Evolutionary conservation across 2,888 invertebrate species (phyloP), one percentile per base, ranked within the genome.

Genomic region (Anticlea derivata): DNA sequence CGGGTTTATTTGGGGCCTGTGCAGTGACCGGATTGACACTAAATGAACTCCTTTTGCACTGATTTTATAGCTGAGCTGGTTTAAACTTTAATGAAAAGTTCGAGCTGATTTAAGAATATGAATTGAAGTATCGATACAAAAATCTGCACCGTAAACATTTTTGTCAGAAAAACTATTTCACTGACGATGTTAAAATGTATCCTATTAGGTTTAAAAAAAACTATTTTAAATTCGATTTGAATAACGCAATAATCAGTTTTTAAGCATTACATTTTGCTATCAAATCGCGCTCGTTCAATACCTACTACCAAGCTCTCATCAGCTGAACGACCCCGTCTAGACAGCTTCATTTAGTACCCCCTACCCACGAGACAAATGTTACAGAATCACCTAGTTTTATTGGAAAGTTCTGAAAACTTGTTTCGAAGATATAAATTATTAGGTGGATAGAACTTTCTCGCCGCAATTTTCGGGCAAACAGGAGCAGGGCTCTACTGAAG

Each of bases 11-110:
- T n/a, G n/a, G 49, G 54, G 60, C 62, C 53, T 59, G 69, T 65
- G 65, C 70, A 71, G 68, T 65, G 68, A 68, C 70, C 70, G 68
- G 59, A 66, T 71, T 68, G n/a, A n/a, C n/a, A n/a, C n/a, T 60
- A 65, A 70, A 61, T 50, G 53, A 58, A 54, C 46, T 57, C 47
- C 55, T 61, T 64, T 63, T 60, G 60, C 63, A 63, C 62, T 50
- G 57, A 68, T 63, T 68, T 65, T 59, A 66, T 61, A 48, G 40
- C 39, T 45, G 49, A 67, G n/a, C n/a, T 26, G 5, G 20, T 11
- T 17, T 10, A 20, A 33, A n/a, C n/a, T n/a, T n/a, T n/a, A n/a
- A n/a, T n/a, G n/a, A n/a, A n/a, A n/a, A n/a, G n/a, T n/a, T n/a
- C n/a, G n/a, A n/a, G n/a, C n/a, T n/a, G n/a, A n/a, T n/a, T n/a